These are phyloP conservation scores for Tetramorium simillimum DNA, from an alignment of 1,140 invertebrate species.

Conservation along the genomic window DNA sequence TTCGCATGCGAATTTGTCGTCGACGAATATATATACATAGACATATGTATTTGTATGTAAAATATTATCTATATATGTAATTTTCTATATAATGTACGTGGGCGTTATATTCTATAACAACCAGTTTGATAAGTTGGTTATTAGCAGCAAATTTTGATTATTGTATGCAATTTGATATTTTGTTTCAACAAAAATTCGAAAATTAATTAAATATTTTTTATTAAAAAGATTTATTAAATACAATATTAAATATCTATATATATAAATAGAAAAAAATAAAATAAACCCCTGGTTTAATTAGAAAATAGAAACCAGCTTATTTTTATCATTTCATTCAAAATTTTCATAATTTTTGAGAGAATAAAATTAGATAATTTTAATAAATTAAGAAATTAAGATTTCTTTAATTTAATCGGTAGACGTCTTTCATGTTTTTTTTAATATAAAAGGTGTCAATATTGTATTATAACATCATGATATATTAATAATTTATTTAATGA, in stretches of 20 bases:
- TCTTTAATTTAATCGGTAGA: too few relatives aligned
- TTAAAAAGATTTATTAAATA: not conserved
- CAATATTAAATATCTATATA: not conserved
- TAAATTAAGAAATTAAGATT: not conserved
- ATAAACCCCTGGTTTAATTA: not conserved
- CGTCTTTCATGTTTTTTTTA: not conserved
- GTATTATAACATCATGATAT: not conserved
- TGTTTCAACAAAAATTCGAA: not conserved
- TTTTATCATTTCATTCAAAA: not conserved
- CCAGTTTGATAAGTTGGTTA: not conserved
- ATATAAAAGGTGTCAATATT: not conserved
- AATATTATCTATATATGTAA: not conserved
- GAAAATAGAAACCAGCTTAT: not conserved
- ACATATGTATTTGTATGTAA: not conserved
- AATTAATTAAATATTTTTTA: not conserved
- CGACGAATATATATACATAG: not conserved
- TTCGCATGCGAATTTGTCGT: slow-evolving; percentile 54
- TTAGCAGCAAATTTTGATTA: not conserved
- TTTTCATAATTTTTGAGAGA: not conserved
- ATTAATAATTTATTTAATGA: not conserved
- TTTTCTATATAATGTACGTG: not conserved
- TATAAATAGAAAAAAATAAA: not conserved
- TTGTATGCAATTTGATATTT: not conserved
- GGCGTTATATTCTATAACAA: not conserved
- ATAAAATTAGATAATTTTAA: not conserved